Percentiles rank a stretch among this genome's conserved stretches.
phyloP scores from a whole-genome alignment of 2,888 invertebrate species.

The Hydrotaea diabolus region DNA sequence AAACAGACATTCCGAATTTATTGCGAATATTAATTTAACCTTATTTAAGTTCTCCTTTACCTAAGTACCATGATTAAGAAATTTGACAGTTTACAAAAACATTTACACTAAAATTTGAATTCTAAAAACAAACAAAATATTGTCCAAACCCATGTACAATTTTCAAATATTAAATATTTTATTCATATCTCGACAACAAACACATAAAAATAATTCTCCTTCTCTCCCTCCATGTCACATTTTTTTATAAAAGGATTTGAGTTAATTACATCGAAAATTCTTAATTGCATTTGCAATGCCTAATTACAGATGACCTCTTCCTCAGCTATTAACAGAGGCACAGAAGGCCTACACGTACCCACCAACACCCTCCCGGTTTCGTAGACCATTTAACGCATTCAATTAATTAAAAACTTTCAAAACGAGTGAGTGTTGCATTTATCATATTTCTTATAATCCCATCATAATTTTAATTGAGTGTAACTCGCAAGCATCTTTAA shows the following conservation, averaged over 20 bases:
- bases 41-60: too few relatives aligned
- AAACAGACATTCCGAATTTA: too few relatives aligned
- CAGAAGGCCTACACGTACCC: not conserved
- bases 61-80: too few relatives aligned
- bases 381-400: conserved; percentile 1
- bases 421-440: conserved; percentile 30
- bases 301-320: conserved; percentile 24
- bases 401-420: conserved; percentile 40
- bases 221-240: too few relatives aligned
- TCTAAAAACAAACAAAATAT: too few relatives aligned
- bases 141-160: too few relatives aligned
- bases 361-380: not conserved
- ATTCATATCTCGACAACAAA: too few relatives aligned
- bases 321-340: not conserved
- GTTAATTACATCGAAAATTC: conserved; percentile 1
- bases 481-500: conserved; percentile 39
- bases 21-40: too few relatives aligned
- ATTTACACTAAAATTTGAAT: too few relatives aligned
- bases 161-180: too few relatives aligned
- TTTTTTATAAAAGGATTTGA: conserved; percentile 23
- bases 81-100: too few relatives aligned
- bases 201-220: too few relatives aligned
- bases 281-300: conserved; percentile 34
- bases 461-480: conserved; percentile 57
- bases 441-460: conserved; percentile 46